phyloP scores from a whole-genome alignment of 2,888 invertebrate species.

The Eupithecia vulgata region DNA sequence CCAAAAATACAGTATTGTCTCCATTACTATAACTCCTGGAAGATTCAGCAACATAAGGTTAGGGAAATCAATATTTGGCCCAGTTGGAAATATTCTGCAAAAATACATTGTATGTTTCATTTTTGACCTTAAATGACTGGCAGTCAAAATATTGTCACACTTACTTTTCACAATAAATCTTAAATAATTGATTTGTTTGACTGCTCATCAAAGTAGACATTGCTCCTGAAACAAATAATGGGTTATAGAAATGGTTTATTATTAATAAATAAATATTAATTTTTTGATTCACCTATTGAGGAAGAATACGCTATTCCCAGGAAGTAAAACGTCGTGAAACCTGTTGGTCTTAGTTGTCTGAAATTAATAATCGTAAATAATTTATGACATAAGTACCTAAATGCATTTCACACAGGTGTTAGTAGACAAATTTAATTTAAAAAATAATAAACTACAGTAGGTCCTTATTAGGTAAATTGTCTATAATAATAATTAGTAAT shows the following conservation, averaged over 20 bases:
- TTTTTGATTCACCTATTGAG: slow-evolving; percentile 59
- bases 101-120: neutral
- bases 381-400: neutral
- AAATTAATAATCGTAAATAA: slow-evolving; percentile 43
- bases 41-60: slow-evolving; percentile 67
- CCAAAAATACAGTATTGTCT: slow-evolving; percentile 69
- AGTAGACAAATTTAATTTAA: neutral
- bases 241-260: neutral
- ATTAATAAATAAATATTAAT: neutral
- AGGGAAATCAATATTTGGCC: slow-evolving; percentile 68
- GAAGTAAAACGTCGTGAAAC: slow-evolving; percentile 71
- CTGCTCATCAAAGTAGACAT: slow-evolving; percentile 65
- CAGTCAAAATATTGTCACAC: slow-evolving; percentile 21
- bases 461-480: too few relatives aligned
- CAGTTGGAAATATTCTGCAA: slow-evolving; percentile 49
- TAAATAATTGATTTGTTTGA: slow-evolving; percentile 66
- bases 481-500: too few relatives aligned
- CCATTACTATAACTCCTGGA: slow-evolving; percentile 68
- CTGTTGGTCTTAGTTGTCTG: slow-evolving; percentile 63
- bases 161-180: slow-evolving; percentile 65
- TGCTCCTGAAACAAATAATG: slow-evolving; percentile 53
- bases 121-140: neutral
- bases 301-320: slow-evolving; percentile 73
- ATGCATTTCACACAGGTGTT: neutral
- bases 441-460: neutral